Conservation (phyloP, 64 coral and sea anemone species). For the Stichodactyla mertensii region DNA sequence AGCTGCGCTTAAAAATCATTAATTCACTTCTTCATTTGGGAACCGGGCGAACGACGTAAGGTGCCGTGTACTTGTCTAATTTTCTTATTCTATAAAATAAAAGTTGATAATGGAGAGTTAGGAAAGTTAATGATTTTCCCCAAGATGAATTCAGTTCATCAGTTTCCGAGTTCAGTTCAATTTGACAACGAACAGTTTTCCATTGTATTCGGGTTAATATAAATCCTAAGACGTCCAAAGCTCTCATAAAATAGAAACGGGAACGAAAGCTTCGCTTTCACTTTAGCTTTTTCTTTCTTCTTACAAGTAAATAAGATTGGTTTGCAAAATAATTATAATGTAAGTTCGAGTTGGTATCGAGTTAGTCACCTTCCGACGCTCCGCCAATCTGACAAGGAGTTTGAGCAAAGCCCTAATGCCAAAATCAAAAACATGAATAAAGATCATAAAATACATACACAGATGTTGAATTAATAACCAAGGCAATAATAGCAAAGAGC, state of each 20-base stretch:
- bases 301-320: not conserved
- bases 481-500: not conserved
- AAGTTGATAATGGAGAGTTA: not conserved
- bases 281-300: not conserved
- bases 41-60: not conserved
- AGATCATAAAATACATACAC: not conserved
- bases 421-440: slow-evolving; percentile 1
- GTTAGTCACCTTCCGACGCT: not conserved
- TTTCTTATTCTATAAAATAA: not conserved
- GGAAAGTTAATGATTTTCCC: not conserved
- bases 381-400: not conserved
- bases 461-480: not conserved
- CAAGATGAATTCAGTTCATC: not conserved
- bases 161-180: not conserved
- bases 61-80: not conserved
- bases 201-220: not conserved
- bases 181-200: not conserved
- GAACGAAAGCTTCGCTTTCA: not conserved
- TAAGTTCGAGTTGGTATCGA: not conserved
- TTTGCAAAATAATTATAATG: not conserved
- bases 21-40: not conserved
- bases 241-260: no score
- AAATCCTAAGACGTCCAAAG: no score
- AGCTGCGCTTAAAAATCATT: not conserved
- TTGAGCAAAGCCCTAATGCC: not conserved